phyloP scores from a whole-genome alignment of 2,113 vertebrate species.

The Ictidomys tridecemlineatus region DNA sequence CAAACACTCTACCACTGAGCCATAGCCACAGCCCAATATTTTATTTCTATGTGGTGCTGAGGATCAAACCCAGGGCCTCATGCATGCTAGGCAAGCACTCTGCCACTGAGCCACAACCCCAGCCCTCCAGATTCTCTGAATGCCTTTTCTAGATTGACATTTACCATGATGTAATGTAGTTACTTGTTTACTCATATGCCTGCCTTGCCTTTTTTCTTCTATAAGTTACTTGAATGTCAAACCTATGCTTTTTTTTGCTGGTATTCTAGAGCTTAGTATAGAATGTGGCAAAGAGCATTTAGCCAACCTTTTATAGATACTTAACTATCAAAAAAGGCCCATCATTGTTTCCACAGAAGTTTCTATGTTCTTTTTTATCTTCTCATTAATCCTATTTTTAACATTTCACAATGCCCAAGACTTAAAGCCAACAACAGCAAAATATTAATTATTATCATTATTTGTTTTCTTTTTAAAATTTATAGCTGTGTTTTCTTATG shows the following conservation, averaged over 20 bases:
- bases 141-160: conserved; percentile 15
- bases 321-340: conserved; percentile 13
- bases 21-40: too few species aligned
- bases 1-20: too few species aligned
- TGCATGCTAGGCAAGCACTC: too few species aligned
- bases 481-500: background rate
- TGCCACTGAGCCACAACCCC: too few species aligned
- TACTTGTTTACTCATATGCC: conserved; percentile 47
- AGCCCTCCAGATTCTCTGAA: background rate
- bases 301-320: conserved; percentile 17
- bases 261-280: background rate
- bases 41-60: too few species aligned
- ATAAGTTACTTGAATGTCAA: background rate
- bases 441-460: conserved; percentile 30
- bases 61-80: too few species aligned
- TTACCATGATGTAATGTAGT: background rate
- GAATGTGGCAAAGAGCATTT: conserved; percentile 42
- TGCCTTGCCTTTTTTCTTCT: background rate
- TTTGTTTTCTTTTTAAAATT: too few species aligned
- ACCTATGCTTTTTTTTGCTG: conserved; percentile 39
- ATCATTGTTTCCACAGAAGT: conserved; percentile 37
- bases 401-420: conserved; percentile 1
- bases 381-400: conserved; percentile 45
- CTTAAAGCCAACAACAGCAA: conserved; percentile 27
- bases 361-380: conserved; percentile 33